These are phyloP conservation scores for Sorex maritimensis DNA, from an alignment of 2,797 vertebrate species.

Conservation along the genomic window DNA sequence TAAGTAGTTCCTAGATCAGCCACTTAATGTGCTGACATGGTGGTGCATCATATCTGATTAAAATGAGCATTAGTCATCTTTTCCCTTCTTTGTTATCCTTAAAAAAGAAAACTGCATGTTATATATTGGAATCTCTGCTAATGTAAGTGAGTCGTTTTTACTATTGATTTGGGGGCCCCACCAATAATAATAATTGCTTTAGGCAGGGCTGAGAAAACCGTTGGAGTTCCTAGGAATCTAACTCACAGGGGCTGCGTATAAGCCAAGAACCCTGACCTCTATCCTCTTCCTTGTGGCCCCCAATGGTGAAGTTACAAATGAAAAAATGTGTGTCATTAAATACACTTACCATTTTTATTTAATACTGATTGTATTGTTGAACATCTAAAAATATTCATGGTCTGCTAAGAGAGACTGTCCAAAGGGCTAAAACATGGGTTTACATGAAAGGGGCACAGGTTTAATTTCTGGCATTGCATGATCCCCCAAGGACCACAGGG, in stretches of 20 bases:
- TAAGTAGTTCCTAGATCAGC: neutral
- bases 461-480: too few species aligned
- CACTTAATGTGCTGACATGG: neutral
- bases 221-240: too few species aligned
- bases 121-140: neutral
- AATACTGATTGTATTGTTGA: constrained; percentile 11
- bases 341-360: neutral
- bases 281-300: too few species aligned
- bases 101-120: neutral
- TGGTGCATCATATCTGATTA: neutral
- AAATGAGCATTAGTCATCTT: neutral
- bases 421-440: too few species aligned
- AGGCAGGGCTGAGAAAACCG: too few species aligned
- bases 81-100: neutral
- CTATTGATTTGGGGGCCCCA: too few species aligned
- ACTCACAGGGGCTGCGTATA: too few species aligned
- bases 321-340: neutral
- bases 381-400: neutral
- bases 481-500: too few species aligned
- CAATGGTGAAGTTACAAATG: neutral
- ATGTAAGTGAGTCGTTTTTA: neutral
- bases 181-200: too few species aligned
- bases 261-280: too few species aligned
- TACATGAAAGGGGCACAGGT: too few species aligned
- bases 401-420: too few species aligned